A percentile compares a stretch with the other conserved stretches of the same genome.
Evolutionary conservation across 2,888 invertebrate genomes (phyloP).

Genomic region (Folsomia candida): DNA sequence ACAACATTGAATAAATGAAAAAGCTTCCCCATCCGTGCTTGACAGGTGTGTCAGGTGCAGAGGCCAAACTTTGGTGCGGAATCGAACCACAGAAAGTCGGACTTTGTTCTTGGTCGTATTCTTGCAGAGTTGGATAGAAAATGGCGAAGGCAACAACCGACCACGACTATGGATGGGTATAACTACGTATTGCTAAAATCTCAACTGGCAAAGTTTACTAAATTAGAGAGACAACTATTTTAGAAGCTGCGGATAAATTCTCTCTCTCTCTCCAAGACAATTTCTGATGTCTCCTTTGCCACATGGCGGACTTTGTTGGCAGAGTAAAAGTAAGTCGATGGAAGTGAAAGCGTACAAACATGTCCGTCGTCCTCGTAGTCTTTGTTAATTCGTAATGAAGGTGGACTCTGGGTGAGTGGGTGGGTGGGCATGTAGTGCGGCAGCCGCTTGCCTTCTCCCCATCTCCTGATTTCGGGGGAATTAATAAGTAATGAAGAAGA

Average conservation of each 20-base stretch:
- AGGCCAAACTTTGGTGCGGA: neutral
- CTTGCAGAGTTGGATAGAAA: neutral
- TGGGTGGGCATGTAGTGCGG: neutral
- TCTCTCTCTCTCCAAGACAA: no score
- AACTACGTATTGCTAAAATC: no score
- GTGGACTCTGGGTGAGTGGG: neutral
- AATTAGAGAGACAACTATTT: no score
- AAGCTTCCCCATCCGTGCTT: neutral
- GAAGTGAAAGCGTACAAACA: neutral
- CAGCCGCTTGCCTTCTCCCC: neutral
- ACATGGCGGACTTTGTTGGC: neutral
- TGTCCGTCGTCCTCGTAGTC: neutral
- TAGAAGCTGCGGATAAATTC: no score
- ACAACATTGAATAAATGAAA: slow-evolving; percentile 14
- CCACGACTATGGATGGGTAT: no score
- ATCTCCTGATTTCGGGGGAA: neutral
- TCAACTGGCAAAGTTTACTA: no score
- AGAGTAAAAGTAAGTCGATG: neutral
- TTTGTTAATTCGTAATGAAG: neutral
- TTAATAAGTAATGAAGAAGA: neutral
- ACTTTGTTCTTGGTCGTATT: neutral
- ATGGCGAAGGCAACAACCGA: no score
- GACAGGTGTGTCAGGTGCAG: slow-evolving; percentile 19
- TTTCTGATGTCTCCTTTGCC: neutral
- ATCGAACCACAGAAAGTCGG: neutral